phyloP scores from a whole-genome alignment of 2,797 vertebrate species.

The Buphagus erythrorhynchus region DNA sequence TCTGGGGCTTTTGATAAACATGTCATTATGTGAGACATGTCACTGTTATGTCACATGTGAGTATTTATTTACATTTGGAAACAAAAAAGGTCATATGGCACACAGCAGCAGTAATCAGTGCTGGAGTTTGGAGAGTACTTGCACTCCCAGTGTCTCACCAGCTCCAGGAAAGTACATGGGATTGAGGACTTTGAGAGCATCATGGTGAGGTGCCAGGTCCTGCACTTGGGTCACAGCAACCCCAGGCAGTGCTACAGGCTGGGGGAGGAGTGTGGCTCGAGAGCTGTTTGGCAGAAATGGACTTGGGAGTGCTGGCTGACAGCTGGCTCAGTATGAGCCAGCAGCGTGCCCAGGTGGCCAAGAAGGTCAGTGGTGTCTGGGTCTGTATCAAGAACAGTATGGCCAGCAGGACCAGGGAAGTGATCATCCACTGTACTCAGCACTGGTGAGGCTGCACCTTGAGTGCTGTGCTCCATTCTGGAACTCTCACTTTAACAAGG shows the following conservation, averaged over 20 bases:
- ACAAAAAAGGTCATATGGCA: neutral
- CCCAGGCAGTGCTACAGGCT: neutral
- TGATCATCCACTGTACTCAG: neutral
- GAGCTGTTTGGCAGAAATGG: neutral
- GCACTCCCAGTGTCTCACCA: neutral
- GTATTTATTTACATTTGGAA: neutral
- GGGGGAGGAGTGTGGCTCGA: neutral
- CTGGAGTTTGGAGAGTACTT: neutral
- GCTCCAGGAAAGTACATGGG: neutral
- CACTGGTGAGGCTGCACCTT: neutral
- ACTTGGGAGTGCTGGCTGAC: too few relatives aligned
- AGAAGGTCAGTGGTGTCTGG: too few relatives aligned
- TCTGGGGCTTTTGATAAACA: neutral
- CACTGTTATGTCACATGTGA: neutral
- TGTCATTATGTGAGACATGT: neutral
- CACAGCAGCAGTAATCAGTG: neutral
- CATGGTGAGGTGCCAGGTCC: neutral
- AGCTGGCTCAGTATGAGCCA: neutral
- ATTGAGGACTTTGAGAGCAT: neutral
- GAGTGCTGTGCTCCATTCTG: accelerated
- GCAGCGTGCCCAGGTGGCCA: neutral
- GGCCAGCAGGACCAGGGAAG: neutral
- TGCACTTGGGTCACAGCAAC: neutral
- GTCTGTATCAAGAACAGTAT: neutral
- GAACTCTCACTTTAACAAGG: neutral